Evolutionary conservation across 2,888 invertebrate species (phyloP).

Genomic region (Schizaphis graminum): DNA sequence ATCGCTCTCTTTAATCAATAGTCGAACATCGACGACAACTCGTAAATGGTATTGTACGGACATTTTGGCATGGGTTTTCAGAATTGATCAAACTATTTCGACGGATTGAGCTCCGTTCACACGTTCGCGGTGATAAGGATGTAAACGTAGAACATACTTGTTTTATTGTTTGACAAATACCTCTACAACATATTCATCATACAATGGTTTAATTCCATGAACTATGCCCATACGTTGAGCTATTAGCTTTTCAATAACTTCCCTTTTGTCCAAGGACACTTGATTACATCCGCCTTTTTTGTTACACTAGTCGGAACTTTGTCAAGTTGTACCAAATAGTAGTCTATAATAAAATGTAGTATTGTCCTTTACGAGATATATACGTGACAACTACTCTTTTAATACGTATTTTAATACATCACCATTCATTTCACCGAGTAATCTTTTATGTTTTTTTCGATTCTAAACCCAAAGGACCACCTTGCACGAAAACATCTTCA

Average conservation of each 20-base stretch:
- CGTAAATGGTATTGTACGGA: background rate
- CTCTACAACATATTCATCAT: background rate
- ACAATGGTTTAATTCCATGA: constrained; percentile 15
- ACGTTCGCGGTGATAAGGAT: background rate
- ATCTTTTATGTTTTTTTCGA: constrained; percentile 66
- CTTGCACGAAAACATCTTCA: constrained; percentile 67
- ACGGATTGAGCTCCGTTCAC: background rate
- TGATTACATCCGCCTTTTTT: constrained; percentile 11
- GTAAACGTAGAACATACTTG: background rate
- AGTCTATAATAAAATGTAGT: background rate
- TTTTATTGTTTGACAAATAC: constrained; percentile 20
- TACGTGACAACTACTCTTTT: background rate
- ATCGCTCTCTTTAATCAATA: background rate
- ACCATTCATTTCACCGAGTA: constrained; percentile 67
- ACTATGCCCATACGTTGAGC: constrained; percentile 14
- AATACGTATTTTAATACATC: constrained; percentile 52
- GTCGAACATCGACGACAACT: background rate
- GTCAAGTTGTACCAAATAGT: background rate
- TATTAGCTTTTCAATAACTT: constrained; percentile 8
- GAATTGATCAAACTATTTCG: background rate
- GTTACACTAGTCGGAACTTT: background rate
- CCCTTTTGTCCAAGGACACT: background rate
- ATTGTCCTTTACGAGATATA: constrained; percentile 1
- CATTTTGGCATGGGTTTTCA: background rate
- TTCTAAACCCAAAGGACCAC: constrained; percentile 67